phyloP scores from a whole-genome alignment of 2,113 vertebrate genomes.

The Delphinapterus leucas region DNA sequence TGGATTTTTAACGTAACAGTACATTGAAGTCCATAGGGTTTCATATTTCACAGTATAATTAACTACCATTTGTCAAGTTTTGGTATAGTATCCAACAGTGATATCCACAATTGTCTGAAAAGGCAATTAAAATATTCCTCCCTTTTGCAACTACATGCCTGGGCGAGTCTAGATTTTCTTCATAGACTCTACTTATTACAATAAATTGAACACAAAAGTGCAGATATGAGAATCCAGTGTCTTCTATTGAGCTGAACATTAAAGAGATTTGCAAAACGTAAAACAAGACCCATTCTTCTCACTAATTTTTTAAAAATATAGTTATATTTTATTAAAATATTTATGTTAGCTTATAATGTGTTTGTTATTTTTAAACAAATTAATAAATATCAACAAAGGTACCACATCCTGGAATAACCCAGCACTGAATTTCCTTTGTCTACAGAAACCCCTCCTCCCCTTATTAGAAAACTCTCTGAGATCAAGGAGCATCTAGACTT shows the following conservation, averaged over 20 bases:
- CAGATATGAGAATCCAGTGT: background rate
- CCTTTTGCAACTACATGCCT: background rate
- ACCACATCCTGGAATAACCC: background rate
- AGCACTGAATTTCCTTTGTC: background rate
- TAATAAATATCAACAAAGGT: background rate
- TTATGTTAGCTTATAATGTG: background rate
- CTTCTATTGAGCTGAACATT: background rate
- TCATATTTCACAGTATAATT: background rate
- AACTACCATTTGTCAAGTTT: background rate
- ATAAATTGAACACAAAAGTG: background rate
- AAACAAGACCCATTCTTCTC: background rate
- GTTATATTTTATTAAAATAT: background rate
- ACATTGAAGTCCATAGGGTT: background rate
- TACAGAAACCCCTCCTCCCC: background rate
- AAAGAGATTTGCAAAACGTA: background rate
- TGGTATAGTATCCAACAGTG: background rate
- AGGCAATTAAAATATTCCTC: background rate
- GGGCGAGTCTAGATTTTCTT: background rate
- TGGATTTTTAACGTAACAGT: background rate
- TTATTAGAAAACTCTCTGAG: background rate
- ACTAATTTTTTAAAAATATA: background rate
- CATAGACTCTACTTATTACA: background rate
- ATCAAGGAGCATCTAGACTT: background rate
- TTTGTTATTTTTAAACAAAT: background rate
- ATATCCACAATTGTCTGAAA: background rate